These are phyloP conservation scores for Mesoligia furuncula DNA, from an alignment of 2,888 invertebrate species.

Conservation along the genomic window DNA sequence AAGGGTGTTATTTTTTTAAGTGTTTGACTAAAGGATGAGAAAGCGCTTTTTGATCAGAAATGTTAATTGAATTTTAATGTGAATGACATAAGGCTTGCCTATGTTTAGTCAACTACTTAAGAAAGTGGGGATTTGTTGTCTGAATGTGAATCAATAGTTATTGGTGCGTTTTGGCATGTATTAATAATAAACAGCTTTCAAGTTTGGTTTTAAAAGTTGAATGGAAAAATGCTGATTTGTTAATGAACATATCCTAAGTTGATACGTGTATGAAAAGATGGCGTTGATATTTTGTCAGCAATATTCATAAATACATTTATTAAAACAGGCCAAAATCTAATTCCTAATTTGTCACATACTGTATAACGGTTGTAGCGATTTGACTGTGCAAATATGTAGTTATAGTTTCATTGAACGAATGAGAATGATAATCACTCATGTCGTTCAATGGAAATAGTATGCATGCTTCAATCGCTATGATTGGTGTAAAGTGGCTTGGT, in stretches of 20 bases:
- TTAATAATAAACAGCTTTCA: constrained; percentile 37
- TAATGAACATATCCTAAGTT: constrained; percentile 45
- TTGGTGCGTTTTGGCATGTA: neutral
- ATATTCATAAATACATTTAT: constrained; percentile 26
- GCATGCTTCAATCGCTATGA: constrained; percentile 52
- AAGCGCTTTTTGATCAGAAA: constrained; percentile 14
- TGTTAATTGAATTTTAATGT: constrained; percentile 2
- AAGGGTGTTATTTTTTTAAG: neutral
- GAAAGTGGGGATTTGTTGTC: neutral
- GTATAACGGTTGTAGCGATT: constrained; percentile 48
- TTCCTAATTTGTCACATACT: constrained; percentile 36
- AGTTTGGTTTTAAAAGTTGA: constrained; percentile 20
- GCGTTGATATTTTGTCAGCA: constrained; percentile 29
- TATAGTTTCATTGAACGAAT: constrained; percentile 57
- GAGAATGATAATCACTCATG: constrained; percentile 41
- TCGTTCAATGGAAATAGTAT: constrained; percentile 60
- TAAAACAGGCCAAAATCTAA: constrained; percentile 1
- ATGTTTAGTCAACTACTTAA: constrained; percentile 30
- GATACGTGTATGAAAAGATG: constrained; percentile 26
- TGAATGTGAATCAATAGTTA: neutral
- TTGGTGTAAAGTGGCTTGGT: constrained; percentile 35
- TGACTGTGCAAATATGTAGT: constrained; percentile 54
- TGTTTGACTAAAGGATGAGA: constrained; percentile 29
- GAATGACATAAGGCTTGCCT: neutral
- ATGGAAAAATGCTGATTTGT: constrained; percentile 18